phyloP scores from a whole-genome alignment of 2,797 vertebrate species.

The Hylomyscus alleni region DNA sequence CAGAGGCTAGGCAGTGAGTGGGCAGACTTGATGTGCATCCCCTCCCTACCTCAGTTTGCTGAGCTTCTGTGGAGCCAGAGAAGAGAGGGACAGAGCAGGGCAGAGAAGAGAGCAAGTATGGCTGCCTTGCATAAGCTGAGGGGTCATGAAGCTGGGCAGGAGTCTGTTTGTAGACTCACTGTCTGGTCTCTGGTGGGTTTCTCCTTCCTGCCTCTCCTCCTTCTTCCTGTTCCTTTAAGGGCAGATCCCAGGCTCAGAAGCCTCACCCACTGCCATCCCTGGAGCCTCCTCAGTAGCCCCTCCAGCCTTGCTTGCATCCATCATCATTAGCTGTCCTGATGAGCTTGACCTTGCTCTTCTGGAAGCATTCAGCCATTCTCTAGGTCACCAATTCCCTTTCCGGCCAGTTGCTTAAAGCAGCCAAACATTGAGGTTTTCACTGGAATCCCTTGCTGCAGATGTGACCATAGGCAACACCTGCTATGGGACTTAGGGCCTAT shows the following conservation, averaged over 20 bases:
- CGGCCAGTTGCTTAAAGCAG: neutral
- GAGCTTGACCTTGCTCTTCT: neutral
- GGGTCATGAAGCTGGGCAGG: neutral
- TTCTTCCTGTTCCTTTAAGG: neutral
- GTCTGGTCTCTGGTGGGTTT: neutral
- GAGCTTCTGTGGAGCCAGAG: neutral
- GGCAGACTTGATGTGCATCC: neutral
- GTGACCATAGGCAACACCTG: neutral
- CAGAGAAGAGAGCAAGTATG: neutral
- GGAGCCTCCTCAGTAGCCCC: neutral
- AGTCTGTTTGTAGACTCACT: neutral
- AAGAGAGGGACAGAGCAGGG: too few relatives aligned
- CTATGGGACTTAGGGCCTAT: fast-evolving
- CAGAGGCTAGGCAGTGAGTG: neutral
- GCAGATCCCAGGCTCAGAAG: neutral
- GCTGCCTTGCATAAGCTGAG: neutral
- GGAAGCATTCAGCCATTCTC: neutral
- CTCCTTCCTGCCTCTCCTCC: neutral
- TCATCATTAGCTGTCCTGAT: too few relatives aligned
- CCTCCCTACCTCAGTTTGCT: neutral
- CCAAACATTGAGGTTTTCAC: neutral
- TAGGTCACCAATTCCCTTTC: neutral
- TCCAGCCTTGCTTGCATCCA: neutral
- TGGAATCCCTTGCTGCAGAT: neutral
- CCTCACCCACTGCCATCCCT: neutral